Evolutionary conservation across 2,888 invertebrate genomes (phyloP).

Genomic region (Blastobasis lacticolella): DNA sequence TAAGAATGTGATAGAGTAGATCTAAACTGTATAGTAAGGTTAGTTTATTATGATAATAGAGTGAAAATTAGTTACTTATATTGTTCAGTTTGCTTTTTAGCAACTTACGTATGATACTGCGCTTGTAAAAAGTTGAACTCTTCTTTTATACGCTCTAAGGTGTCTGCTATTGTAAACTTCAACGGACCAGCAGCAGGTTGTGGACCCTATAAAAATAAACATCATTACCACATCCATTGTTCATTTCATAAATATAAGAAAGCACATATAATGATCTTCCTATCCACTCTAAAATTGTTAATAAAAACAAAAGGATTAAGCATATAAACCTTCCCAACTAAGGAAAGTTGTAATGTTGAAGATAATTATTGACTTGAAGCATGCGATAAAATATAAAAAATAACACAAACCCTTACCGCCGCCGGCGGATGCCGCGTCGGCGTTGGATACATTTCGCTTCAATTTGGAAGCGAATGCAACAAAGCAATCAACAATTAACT

Average conservation of each 20-base stretch:
- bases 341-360: no score
- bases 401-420: constrained; percentile 78
- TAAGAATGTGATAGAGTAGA: no score
- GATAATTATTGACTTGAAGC: not conserved
- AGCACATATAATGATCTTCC: no score
- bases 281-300: no score
- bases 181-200: constrained; percentile 92
- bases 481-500: constrained; percentile 50
- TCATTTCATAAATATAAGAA: no score
- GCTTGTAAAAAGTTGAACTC: constrained; percentile 96
- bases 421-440: constrained; percentile 84
- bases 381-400: constrained; percentile 20
- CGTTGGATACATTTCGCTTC: constrained; percentile 79
- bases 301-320: no score
- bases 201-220: constrained; percentile 77
- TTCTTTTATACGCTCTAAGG: constrained; percentile 95
- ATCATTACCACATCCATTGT: no score
- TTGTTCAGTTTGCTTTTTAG: not conserved
- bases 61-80: no score
- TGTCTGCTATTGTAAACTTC: constrained; percentile 94
- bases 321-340: no score
- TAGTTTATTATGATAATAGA: no score
- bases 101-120: constrained; percentile 93
- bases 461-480: constrained; percentile 5
- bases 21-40: no score